These are phyloP conservation scores for Myopa testacea DNA, from an alignment of 2,888 invertebrate species.

Conservation along the genomic window DNA sequence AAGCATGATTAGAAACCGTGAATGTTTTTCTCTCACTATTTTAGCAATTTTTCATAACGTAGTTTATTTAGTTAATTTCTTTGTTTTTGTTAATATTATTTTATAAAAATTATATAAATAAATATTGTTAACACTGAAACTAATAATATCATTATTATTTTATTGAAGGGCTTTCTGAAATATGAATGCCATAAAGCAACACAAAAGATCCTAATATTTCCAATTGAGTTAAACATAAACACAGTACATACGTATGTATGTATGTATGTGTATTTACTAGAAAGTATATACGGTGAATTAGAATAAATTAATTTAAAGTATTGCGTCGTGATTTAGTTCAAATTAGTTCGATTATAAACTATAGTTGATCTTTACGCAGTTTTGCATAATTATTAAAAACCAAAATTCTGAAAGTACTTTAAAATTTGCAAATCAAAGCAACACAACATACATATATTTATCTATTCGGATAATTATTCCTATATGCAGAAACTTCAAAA, in stretches of 20 bases:
- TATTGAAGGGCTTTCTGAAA: neutral
- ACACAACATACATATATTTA: constrained; percentile 17
- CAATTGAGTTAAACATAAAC: constrained; percentile 13
- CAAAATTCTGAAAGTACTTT: neutral
- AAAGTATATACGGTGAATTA: constrained; percentile 12
- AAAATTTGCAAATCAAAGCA: neutral
- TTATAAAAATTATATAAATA: constrained; percentile 31
- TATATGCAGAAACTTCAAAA: constrained; percentile 11
- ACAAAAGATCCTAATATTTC: constrained; percentile 28
- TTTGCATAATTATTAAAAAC: neutral
- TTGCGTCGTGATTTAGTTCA: constrained; percentile 30
- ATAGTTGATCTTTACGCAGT: neutral
- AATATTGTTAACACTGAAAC: constrained; percentile 35
- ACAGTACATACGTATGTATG: neutral
- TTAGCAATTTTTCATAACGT: constrained; percentile 27
- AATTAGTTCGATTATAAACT: constrained; percentile 7
- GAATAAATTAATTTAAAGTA: constrained; percentile 26
- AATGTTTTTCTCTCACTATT: constrained; percentile 15
- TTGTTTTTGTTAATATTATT: constrained; percentile 38
- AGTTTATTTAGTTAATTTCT: constrained; percentile 38
- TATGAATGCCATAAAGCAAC: neutral
- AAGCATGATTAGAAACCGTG: constrained; percentile 15
- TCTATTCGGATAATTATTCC: constrained; percentile 35
- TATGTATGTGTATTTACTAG: neutral
- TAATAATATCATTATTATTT: constrained; percentile 13